A percentile compares a stretch with the other conserved stretches of the same genome.
These are phyloP conservation scores for Chiridota heheva DNA, from an alignment of 35 echinoderm and acorn worm species.

Conservation along the genomic window DNA sequence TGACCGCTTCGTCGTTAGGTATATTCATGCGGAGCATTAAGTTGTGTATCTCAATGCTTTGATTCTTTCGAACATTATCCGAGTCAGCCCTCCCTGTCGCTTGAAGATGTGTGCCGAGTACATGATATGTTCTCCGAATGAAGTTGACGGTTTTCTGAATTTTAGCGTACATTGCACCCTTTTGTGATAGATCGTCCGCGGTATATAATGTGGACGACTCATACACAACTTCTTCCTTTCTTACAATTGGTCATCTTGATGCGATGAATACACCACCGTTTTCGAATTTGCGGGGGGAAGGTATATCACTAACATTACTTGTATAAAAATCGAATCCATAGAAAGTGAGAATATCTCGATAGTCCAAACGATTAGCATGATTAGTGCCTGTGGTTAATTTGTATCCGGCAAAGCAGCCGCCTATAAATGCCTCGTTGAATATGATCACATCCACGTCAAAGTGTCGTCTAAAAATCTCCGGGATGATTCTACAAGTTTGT, in stretches of 20 bases:
- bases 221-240: constrained; percentile 50
- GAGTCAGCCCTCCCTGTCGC: constrained; percentile 16
- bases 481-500: constrained; percentile 59
- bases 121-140: constrained; percentile 28
- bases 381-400: background rate
- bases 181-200: constrained; percentile 55
- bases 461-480: constrained; percentile 31
- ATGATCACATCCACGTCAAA: constrained; percentile 75
- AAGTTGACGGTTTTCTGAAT: constrained; percentile 57
- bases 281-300: constrained; percentile 28
- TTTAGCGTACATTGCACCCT: constrained; percentile 65
- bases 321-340: constrained; percentile 66
- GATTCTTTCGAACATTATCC: constrained; percentile 47
- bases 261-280: constrained; percentile 65
- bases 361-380: constrained; percentile 24
- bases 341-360: constrained; percentile 68
- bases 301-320: constrained; percentile 54
- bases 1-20: constrained; percentile 56
- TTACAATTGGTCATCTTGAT: constrained; percentile 73
- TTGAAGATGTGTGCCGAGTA: constrained; percentile 73
- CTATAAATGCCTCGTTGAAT: constrained; percentile 82
- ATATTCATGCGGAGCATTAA: constrained; percentile 48
- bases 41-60: constrained; percentile 50
- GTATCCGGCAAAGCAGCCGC: constrained; percentile 77
- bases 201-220: constrained; percentile 22